Evolutionary conservation across 1,140 invertebrate species (phyloP), one percentile per base, ranked within the genome.

Genomic region (Chrysomallon squamiferum): DNA sequence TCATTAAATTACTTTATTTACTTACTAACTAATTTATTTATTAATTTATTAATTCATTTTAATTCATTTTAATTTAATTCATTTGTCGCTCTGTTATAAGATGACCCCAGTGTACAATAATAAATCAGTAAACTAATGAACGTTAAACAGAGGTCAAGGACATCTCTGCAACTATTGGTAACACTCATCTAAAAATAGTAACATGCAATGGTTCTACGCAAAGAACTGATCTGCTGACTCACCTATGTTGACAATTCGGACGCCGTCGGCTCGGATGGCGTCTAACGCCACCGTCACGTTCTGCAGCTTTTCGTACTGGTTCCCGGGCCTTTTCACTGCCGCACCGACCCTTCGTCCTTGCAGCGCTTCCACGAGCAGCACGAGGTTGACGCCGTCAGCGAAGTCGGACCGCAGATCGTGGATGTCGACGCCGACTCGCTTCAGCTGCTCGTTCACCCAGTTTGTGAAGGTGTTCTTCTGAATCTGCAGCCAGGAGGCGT

Each of bases 161-260:
- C n/a, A n/a, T n/a, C n/a, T n/a, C n/a, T n/a, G n/a, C n/a, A n/a
- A n/a, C n/a, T n/a, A n/a, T n/a, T n/a, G n/a, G n/a, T n/a, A n/a
- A n/a, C n/a, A n/a, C n/a, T n/a, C n/a, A n/a, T n/a, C n/a, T n/a
- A n/a, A n/a, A n/a, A n/a, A n/a, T n/a, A n/a, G n/a, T n/a, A n/a
- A n/a, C n/a, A n/a, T n/a, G n/a, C n/a, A n/a, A n/a, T n/a, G n/a
- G n/a, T n/a, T n/a, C n/a, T n/a, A n/a, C n/a, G n/a, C n/a, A n/a
- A n/a, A n/a, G n/a, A n/a, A n/a, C 7, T 54, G 50, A 27, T 15
- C 18, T 20, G 1, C 15, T 25, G 29, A 67, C 89, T 90, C 85
- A 96, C 96, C 96, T 77, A 99, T 99, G 87, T 98, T 98, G 65
- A 98, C 95, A 56, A 98, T 89, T 85, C 97, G 97, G 27, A 99